phyloP scores from a whole-genome alignment of 2,888 invertebrate species.

The Pinctada fucata region DNA sequence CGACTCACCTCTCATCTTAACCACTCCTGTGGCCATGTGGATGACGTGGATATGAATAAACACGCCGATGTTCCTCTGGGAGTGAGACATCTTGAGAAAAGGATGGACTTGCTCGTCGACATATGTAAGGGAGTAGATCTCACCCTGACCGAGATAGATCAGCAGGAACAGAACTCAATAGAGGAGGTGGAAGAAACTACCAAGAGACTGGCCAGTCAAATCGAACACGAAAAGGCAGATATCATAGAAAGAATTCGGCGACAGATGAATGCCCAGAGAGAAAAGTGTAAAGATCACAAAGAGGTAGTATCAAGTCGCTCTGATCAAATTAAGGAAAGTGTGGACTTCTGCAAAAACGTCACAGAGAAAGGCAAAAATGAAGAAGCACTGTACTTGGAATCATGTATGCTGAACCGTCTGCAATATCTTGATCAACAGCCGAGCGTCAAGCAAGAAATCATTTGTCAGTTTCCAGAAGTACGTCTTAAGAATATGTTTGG shows the following conservation, averaged over 20 bases:
- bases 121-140: constrained; percentile 41
- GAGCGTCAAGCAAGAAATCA: constrained; percentile 40
- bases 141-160: constrained; percentile 44
- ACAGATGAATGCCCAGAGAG: constrained; percentile 49
- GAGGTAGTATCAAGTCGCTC: constrained; percentile 36
- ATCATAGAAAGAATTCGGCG: constrained; percentile 41
- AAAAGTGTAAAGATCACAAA: constrained; percentile 41
- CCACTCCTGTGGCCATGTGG: constrained; percentile 40
- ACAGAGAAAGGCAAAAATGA: constrained; percentile 49
- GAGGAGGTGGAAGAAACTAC: constrained; percentile 48
- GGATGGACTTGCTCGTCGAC: constrained; percentile 36
- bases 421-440: constrained; percentile 30
- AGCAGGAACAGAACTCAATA: constrained; percentile 45
- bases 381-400: constrained; percentile 48
- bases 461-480: constrained; percentile 51
- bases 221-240: constrained; percentile 50
- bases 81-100: constrained; percentile 43
- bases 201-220: constrained; percentile 48
- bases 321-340: constrained; percentile 41
- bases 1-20: constrained; percentile 44
- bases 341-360: constrained; percentile 46
- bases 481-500: constrained; percentile 50
- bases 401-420: constrained; percentile 40
- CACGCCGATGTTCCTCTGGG: constrained; percentile 41
- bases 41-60: constrained; percentile 42